phyloP scores from a whole-genome alignment of 2,797 vertebrate species.

The Emys orbicularis region DNA sequence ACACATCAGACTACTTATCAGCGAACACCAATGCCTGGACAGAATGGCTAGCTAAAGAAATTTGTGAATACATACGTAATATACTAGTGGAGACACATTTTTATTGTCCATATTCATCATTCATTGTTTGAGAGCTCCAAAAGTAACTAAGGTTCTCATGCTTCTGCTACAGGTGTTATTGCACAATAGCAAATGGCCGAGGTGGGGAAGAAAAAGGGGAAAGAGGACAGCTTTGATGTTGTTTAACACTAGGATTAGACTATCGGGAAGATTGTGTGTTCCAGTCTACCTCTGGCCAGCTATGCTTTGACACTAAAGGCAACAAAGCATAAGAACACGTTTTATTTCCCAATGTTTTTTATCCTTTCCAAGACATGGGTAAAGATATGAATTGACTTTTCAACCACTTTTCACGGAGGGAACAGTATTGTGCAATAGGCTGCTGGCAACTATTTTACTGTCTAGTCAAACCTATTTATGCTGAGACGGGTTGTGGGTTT shows the following conservation, averaged over 20 bases:
- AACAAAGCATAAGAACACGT: slow-evolving; percentile 18
- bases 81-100: not conserved
- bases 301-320: slow-evolving; percentile 10
- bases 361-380: slow-evolving; percentile 45
- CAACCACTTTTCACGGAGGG: slow-evolving; percentile 32
- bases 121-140: not conserved
- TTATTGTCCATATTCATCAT: not conserved
- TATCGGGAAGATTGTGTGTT: not conserved
- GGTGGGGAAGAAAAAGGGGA: not conserved
- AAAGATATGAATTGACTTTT: slow-evolving; percentile 27
- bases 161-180: not conserved
- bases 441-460: slow-evolving; percentile 37
- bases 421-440: slow-evolving; percentile 7
- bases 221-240: not conserved
- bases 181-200: not conserved
- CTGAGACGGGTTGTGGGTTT: slow-evolving; percentile 16
- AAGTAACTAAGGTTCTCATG: not conserved
- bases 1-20: not conserved
- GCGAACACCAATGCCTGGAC: not conserved
- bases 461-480: slow-evolving; percentile 44
- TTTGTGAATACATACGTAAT: not conserved
- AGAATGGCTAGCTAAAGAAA: not conserved
- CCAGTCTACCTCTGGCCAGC: not conserved
- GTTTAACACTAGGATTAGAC: not conserved
- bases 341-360: slow-evolving; percentile 22